Evolutionary conservation across 2,797 vertebrate species (phyloP).

Genomic region (Melanotaenia boesemani): DNA sequence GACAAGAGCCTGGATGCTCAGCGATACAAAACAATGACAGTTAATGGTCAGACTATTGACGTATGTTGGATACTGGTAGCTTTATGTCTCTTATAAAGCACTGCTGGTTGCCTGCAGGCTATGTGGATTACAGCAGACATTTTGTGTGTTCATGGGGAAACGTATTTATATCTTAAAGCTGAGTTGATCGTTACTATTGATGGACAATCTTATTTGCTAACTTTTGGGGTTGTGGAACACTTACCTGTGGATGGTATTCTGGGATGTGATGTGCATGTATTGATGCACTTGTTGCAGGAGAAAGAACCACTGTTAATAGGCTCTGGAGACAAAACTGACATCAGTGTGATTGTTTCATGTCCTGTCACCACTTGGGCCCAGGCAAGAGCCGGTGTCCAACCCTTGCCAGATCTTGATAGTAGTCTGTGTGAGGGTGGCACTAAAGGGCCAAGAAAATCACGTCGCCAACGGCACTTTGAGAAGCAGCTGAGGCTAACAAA

Average conservation of each 20-base stretch:
- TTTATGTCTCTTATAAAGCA: neutral
- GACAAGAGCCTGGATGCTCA: too few species aligned
- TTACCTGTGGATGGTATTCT: neutral
- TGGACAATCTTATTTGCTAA: neutral
- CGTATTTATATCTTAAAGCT: neutral
- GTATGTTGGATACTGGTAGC: neutral
- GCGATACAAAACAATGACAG: too few species aligned
- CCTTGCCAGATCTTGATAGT: neutral
- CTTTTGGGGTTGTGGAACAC: neutral
- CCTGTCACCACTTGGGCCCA: neutral
- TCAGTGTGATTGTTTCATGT: too few species aligned
- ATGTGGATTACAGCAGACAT: neutral
- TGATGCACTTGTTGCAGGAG: neutral
- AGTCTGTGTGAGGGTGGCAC: neutral
- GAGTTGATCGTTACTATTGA: conserved; percentile 1
- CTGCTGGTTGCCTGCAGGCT: neutral
- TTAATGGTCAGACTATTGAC: neutral
- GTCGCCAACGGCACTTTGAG: neutral
- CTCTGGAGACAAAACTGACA: too few species aligned
- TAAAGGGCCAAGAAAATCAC: neutral
- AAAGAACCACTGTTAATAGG: neutral
- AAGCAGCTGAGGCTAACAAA: neutral
- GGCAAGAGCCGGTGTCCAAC: neutral
- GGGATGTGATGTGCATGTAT: neutral
- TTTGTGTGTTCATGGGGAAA: neutral